Percentiles rank a stretch among this genome's conserved stretches.
phyloP scores from a whole-genome alignment of 1,140 invertebrate species.

The Habropoda laboriosa region DNA sequence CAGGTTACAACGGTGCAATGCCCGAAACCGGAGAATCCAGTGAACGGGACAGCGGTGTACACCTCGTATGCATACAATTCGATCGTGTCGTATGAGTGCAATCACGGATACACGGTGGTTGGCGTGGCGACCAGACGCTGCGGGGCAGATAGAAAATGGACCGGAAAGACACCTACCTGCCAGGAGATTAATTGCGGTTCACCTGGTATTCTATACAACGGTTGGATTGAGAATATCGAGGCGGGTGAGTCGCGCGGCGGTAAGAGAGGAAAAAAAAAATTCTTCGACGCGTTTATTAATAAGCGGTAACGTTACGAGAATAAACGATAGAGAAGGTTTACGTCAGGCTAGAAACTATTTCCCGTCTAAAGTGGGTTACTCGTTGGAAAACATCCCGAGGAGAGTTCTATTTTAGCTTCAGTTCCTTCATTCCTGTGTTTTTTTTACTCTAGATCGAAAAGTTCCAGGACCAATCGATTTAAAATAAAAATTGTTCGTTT shows the following conservation, averaged over 20 bases:
- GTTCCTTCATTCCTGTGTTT: too few relatives aligned
- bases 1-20: conserved; percentile 94
- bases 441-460: too few relatives aligned
- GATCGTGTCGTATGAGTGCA: conserved; percentile 95
- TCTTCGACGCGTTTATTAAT: conserved; percentile 8
- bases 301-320: neutral
- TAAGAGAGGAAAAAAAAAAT: neutral
- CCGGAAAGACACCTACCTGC: conserved; percentile 91
- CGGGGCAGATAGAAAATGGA: conserved; percentile 95
- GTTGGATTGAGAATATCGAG: conserved; percentile 96
- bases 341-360: neutral
- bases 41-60: conserved; percentile 95
- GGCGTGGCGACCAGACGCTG: conserved; percentile 94
- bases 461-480: too few relatives aligned
- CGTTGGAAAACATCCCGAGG: too few relatives aligned
- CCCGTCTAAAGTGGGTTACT: neutral
- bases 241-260: conserved; percentile 75
- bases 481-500: too few relatives aligned
- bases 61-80: conserved; percentile 97
- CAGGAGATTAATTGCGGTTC: conserved; percentile 98
- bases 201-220: conserved; percentile 95
- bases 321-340: neutral
- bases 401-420: too few relatives aligned
- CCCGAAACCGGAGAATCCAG: conserved; percentile 91
- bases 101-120: conserved; percentile 94